Conservation (phyloP, 2,113 vertebrate genomes). For the Salminus brasiliensis region DNA sequence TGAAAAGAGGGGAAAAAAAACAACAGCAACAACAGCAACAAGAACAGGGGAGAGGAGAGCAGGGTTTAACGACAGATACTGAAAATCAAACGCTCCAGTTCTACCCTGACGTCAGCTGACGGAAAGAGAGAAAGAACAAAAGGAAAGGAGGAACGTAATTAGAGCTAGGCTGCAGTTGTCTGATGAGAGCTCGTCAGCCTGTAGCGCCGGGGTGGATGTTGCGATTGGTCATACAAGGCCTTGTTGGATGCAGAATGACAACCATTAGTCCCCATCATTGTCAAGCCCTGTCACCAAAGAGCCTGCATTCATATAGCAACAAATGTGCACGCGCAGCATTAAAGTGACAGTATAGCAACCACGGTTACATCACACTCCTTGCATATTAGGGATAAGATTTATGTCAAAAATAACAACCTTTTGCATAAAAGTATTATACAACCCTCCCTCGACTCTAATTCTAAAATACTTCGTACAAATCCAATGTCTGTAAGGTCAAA, state of each 20-base stretch:
- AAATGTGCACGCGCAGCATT: constrained; percentile 79
- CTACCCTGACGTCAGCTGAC: constrained; percentile 62
- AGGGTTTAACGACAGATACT: constrained; percentile 66
- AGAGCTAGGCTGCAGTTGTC: constrained; percentile 54
- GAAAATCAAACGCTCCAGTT: constrained; percentile 73
- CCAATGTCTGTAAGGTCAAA: constrained; percentile 23
- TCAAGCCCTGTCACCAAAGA: constrained; percentile 72
- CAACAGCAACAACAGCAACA: background rate
- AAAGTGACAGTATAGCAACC: constrained; percentile 78
- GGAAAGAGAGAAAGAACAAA: constrained; percentile 34
- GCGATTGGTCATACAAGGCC: constrained; percentile 69
- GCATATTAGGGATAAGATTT: constrained; percentile 74
- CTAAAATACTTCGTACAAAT: constrained; percentile 20
- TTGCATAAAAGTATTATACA: constrained; percentile 75
- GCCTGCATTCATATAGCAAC: constrained; percentile 71
- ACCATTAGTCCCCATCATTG: constrained; percentile 75
- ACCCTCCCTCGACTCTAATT: constrained; percentile 25
- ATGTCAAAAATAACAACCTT: constrained; percentile 65
- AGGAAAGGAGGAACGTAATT: constrained; percentile 46
- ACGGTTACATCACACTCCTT: constrained; percentile 76
- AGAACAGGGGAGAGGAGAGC: constrained; percentile 55
- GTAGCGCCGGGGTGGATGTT: constrained; percentile 53
- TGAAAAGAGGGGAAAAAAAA: constrained; percentile 33
- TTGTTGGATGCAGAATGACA: constrained; percentile 65
- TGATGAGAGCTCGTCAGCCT: constrained; percentile 59